phyloP scores from a whole-genome alignment of 92 coral and sea anemone genomes.

The Phenganax subtilis region DNA sequence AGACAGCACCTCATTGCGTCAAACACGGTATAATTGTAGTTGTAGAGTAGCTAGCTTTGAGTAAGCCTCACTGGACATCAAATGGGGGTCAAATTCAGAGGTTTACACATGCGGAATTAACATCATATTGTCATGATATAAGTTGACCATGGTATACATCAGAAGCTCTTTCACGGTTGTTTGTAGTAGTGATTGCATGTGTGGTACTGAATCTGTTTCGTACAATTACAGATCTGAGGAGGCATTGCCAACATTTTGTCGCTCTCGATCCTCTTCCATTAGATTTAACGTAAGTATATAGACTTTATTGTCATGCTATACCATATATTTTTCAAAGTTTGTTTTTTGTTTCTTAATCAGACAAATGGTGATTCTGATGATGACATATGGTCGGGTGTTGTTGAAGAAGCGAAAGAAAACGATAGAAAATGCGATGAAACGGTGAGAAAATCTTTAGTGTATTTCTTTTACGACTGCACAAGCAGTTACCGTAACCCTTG shows the following conservation, averaged over 20 bases:
- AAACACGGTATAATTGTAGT: conserved; percentile 66
- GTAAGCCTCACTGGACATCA: too few species aligned
- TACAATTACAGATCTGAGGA: conserved; percentile 71
- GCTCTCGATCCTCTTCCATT: conserved; percentile 57
- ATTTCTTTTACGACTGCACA: too few species aligned
- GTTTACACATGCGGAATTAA: too few species aligned
- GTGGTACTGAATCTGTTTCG: neutral
- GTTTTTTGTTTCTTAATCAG: neutral
- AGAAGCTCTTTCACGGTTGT: too few species aligned
- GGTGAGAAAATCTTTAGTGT: neutral
- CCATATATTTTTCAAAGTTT: neutral
- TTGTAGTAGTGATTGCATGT: too few species aligned
- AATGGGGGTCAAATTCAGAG: too few species aligned
- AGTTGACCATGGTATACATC: too few species aligned
- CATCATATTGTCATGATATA: too few species aligned
- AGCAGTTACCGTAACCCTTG: too few species aligned
- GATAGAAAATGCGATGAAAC: conserved; percentile 25
- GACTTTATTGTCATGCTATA: neutral
- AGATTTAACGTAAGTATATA: conserved; percentile 63
- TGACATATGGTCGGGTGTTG: conserved; percentile 89
- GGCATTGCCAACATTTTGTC: conserved; percentile 87
- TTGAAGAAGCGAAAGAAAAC: conserved; percentile 47
- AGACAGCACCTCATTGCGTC: conserved; percentile 67
- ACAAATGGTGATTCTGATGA: conserved; percentile 79
- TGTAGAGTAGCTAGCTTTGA: neutral